Percentiles rank a stretch among this genome's conserved stretches.
phyloP scores from a whole-genome alignment of 1,140 invertebrate species.

The Vanessa atalanta region DNA sequence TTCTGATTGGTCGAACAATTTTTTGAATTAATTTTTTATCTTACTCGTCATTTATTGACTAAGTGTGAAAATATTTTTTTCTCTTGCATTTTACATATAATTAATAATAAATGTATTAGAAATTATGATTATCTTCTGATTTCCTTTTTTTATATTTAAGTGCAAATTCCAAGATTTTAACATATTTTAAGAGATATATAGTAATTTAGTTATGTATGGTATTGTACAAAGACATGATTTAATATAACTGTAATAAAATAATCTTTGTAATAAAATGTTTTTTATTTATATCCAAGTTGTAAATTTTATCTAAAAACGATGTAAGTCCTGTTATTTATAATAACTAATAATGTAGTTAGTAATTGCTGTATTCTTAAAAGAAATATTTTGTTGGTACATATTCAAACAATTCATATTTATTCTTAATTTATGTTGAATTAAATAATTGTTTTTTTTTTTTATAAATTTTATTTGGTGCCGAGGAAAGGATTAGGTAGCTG shows the following conservation, averaged over 20 bases:
- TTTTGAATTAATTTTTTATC: neutral
- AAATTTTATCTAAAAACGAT: no score
- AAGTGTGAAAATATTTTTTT: neutral
- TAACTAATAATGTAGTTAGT: no score
- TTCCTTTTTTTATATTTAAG: constrained; percentile 48
- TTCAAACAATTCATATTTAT: no score
- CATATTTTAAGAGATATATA: constrained; percentile 45
- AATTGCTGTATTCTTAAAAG: no score
- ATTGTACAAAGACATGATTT: constrained; percentile 44
- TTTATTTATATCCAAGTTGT: neutral
- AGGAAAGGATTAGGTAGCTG: no score
- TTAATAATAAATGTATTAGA: constrained; percentile 13
- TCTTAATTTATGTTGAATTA: no score
- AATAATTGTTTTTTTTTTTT: no score
- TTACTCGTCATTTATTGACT: neutral
- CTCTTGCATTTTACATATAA: neutral
- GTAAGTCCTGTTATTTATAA: no score
- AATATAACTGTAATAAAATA: constrained; percentile 18
- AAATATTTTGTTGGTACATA: no score
- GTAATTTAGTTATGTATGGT: constrained; percentile 36
- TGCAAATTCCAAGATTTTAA: constrained; percentile 59
- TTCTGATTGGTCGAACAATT: neutral
- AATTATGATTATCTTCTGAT: constrained; percentile 36
- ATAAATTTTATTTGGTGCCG: no score
- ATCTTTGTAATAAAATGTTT: constrained; percentile 5